These are phyloP conservation scores for Chanos chanos DNA, from an alignment of 2,797 vertebrate species.

Conservation along the genomic window DNA sequence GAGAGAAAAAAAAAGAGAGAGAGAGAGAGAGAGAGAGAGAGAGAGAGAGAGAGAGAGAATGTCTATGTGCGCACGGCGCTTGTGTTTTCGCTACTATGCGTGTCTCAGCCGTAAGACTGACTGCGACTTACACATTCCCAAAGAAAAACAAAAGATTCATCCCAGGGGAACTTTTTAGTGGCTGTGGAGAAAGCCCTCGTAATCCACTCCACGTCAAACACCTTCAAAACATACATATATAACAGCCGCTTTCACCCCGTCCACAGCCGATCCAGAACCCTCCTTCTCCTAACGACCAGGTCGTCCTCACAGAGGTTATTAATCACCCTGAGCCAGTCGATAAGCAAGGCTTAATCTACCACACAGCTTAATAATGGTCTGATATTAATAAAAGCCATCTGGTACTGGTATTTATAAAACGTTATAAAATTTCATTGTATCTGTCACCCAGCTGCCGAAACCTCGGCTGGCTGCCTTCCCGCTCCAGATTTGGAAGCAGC, in stretches of 20 bases:
- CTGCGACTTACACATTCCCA: conserved; percentile 45
- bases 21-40: no score
- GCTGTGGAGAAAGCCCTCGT: conserved; percentile 37
- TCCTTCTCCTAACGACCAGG: conserved; percentile 17
- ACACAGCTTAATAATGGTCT: conserved; percentile 69
- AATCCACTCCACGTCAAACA: conserved; percentile 51
- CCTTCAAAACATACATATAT: conserved; percentile 46
- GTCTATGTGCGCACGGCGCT: no score
- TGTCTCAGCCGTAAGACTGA: conserved; percentile 32
- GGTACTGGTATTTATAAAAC: conserved; percentile 79
- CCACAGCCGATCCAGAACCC: no score
- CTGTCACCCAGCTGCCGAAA: conserved; percentile 73
- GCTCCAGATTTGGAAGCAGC: conserved; percentile 52
- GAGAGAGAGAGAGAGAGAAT: no score
- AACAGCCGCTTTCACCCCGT: conserved; percentile 27
- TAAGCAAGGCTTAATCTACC: conserved; percentile 56
- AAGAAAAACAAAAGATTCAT: conserved; percentile 44
- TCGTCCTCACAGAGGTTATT: conserved; percentile 46
- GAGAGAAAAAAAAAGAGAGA: no score
- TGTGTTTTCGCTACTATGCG: background rate
- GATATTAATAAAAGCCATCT: conserved; percentile 77
- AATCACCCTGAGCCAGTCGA: conserved; percentile 57
- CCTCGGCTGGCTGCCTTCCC: conserved; percentile 73
- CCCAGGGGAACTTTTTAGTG: conserved; percentile 25
- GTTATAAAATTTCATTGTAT: conserved; percentile 75